These are phyloP conservation scores for Mycteria americana DNA, from an alignment of 2,797 vertebrate species.

Conservation along the genomic window DNA sequence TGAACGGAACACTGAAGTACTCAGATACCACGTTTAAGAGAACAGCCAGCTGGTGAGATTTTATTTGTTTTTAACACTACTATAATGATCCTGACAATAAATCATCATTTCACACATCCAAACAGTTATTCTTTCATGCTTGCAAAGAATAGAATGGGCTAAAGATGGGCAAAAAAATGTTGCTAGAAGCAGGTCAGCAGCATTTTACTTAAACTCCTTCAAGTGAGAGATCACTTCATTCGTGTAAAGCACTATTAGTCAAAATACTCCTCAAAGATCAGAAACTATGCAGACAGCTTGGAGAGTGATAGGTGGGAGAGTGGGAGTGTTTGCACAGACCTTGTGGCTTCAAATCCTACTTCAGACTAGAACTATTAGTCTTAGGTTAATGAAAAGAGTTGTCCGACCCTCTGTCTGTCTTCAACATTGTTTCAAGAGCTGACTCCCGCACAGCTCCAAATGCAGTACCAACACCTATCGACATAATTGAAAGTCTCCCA, in stretches of 20 bases:
- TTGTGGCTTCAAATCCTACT: not conserved
- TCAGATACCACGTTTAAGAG: conserved; percentile 41
- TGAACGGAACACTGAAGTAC: not conserved
- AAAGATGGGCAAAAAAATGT: not conserved
- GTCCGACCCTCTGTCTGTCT: not conserved
- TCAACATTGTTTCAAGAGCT: not conserved
- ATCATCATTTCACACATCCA: conserved; percentile 1
- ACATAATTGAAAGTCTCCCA: not conserved
- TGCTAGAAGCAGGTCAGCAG: not conserved
- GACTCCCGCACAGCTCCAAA: not conserved
- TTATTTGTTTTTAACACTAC: conserved; percentile 70
- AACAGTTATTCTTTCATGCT: not conserved
- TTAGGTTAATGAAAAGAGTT: not conserved
- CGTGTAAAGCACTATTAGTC: not conserved
- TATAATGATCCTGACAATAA: conserved; percentile 14
- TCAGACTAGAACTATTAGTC: not conserved
- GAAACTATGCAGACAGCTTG: not conserved
- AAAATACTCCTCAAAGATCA: not conserved
- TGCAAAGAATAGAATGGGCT: not conserved
- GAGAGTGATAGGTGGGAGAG: not conserved
- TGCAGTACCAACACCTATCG: not conserved
- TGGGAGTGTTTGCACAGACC: not conserved
- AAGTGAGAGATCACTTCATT: not conserved
- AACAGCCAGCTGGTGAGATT: conserved; percentile 48
- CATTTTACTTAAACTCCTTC: not conserved